These are phyloP conservation scores for Drosophila pachea DNA, from an alignment of 1,140 invertebrate genomes.

Conservation along the genomic window DNA sequence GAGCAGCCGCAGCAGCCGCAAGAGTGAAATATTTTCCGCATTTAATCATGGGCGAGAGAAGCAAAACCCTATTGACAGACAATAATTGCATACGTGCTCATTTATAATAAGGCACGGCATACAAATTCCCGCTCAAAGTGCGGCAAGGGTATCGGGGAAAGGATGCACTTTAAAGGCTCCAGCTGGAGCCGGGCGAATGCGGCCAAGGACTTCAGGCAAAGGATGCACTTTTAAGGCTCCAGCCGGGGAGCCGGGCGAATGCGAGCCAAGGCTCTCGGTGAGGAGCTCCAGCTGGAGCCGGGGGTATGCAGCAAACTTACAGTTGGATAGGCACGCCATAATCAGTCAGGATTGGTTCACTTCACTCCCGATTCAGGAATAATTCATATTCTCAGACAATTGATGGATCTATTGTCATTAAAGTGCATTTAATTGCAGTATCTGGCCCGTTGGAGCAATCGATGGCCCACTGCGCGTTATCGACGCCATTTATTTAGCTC, in stretches of 20 bases:
- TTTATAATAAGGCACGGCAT: not conserved
- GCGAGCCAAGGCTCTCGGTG: too few relatives aligned
- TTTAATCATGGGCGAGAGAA: constrained; percentile 1
- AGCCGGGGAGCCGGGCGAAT: too few relatives aligned
- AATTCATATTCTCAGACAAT: not conserved
- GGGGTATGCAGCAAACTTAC: too few relatives aligned
- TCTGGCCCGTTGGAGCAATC: not conserved
- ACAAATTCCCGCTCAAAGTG: not conserved
- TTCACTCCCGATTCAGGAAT: not conserved
- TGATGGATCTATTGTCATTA: not conserved
- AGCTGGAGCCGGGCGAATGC: too few relatives aligned
- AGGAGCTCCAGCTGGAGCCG: too few relatives aligned
- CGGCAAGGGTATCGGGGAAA: not conserved
- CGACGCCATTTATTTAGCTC: constrained; percentile 2
- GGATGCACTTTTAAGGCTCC: too few relatives aligned
- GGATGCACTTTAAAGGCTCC: too few relatives aligned
- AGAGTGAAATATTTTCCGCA: constrained; percentile 1
- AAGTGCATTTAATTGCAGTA: not conserved
- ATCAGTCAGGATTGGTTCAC: too few relatives aligned
- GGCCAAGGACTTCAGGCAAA: too few relatives aligned
- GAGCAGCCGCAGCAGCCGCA: not conserved
- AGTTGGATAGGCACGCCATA: too few relatives aligned
- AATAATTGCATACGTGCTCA: constrained; percentile 12
- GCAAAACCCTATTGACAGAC: constrained; percentile 10
- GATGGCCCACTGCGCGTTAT: constrained; percentile 2